phyloP scores from a whole-genome alignment of 2,797 vertebrate species.

The Calcarius lapponicus region DNA sequence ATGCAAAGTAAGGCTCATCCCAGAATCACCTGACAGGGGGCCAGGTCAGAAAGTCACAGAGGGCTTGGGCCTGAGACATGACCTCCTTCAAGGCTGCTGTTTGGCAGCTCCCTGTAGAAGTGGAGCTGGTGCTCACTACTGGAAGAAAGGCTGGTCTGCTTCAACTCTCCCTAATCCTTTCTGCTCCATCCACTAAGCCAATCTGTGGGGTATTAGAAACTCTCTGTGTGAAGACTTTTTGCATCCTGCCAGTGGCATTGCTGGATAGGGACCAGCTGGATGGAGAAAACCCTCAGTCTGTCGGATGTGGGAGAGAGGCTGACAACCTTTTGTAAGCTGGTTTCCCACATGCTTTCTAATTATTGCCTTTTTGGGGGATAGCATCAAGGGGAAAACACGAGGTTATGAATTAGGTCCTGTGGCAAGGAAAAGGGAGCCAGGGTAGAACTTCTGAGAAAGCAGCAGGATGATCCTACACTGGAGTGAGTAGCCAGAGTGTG shows the following conservation, averaged over 20 bases:
- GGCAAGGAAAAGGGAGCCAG: neutral
- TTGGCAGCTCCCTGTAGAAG: neutral
- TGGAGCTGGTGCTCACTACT: neutral
- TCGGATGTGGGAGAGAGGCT: neutral
- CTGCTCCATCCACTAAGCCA: neutral
- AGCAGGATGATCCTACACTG: rapidly evolving
- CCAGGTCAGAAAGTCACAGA: conserved; percentile 14
- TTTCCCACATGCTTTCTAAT: conserved; percentile 14
- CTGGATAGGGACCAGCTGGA: neutral
- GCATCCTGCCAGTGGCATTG: neutral
- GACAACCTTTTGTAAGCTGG: neutral
- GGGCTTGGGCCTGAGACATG: neutral
- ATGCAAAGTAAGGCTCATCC: neutral
- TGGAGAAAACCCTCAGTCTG: neutral
- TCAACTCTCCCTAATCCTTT: neutral
- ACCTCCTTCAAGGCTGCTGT: neutral
- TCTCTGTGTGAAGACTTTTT: neutral
- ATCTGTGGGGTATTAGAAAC: neutral
- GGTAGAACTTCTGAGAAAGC: neutral
- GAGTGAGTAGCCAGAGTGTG: rapidly evolving
- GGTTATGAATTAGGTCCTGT: neutral
- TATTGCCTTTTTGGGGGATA: neutral
- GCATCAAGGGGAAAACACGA: neutral
- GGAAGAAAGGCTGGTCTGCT: neutral
- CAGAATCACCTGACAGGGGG: neutral